Evolutionary conservation across 2,113 vertebrate species (phyloP), one percentile per base, ranked within the genome.

Genomic region (Microcebus ravelobensis): DNA sequence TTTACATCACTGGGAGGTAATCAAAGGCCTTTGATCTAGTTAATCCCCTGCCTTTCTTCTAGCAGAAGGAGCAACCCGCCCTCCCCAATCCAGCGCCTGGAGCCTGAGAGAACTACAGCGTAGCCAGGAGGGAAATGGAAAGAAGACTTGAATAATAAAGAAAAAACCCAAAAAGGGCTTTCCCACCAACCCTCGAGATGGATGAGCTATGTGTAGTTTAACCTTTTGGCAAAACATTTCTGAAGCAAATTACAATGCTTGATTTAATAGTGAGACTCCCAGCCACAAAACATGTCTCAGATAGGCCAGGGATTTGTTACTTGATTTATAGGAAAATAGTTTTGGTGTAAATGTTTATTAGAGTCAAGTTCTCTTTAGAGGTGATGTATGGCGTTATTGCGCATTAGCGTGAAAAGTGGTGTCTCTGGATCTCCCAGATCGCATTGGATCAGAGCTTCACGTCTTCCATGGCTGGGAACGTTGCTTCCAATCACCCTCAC

Each of bases 161-260:
- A 91, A 73, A 82, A 52, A 81, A 31, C 17, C 31, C 17, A 55
- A 6, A 36, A 80, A 65, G 39, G 57, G 13, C 52, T 94, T 71
- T 86, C 55, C 45, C 31, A 59, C 84, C 65, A 71, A 61, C 81
- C 63, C 36, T 34, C 5, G 79, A 97, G 93, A 96, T 84, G 55
- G 96, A 97, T 5, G 57, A 96, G 89, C 86, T 91, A 89, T 92
- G 89, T 93, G 94, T 91, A 97, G 96, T 96, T 97, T 97, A 97
- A 97, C 94, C 97, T 97, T 97, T 97, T 81, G 95, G 88, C 97
- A 94, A 97, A 97, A 96, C 67, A 94, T 95, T 98, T 97, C 83
- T 95, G 94, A 97, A 92, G 80, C 94, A 96, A 97, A 96, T 98
- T 95, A 94, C 18, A 86, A 91, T 50, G 48, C 83, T 83, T 96